Base-by-base conservation (phyloP, 2,113 vertebrate species). In the Bambusicola thoracicus region DNA sequence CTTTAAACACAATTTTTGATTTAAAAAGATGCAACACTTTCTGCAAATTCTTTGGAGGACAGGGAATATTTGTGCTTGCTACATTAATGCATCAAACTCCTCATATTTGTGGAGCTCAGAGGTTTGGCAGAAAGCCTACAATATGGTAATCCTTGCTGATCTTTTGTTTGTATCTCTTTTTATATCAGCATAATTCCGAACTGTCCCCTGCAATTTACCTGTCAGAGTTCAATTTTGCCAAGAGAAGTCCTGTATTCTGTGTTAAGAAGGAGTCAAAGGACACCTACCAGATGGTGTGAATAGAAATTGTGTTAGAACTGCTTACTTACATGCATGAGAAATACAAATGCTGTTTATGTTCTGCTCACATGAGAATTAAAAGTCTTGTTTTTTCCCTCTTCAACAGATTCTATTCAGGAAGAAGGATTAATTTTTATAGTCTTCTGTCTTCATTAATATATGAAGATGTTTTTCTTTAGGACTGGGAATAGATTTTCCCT, bases 241-340 rank as follows among this genome's bases (percentile, higher is more conserved):
- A 1, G 11, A 38, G 32, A 62, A 69, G 16, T 51, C 44, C 36
- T 66, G 27, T 10, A 4, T 2, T 73, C 25, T 20, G 12, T 53
- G 3, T 74, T 25, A 46, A 48, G n/a, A 24, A 66, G 40, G 58
- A 82, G 38, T 62, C 67, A 89, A 92, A 94, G 67, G 59, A 41
- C 53, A 73, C 10, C 3, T 78, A 27, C 48, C 48, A 82, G 63
- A 10, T 0, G 0, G 30, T 0, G 2, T 2, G 3, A 76, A 61
- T 5, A 58, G 38, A 53, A 79, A 46, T 14, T 59, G 7, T 38
- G n/a, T 69, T 68, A 53, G 62, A 89, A 38, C 20, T 24, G 11
- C 38, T 87, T 69, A 20, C 67, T 80, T 43, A 7, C 2, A 7
- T 19, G 15, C n/a, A 51, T 13, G 3, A 75, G 41, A 38, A 84